These are phyloP conservation scores for Enhydra lutris DNA, from an alignment of 2,113 vertebrate species.

Conservation along the genomic window DNA sequence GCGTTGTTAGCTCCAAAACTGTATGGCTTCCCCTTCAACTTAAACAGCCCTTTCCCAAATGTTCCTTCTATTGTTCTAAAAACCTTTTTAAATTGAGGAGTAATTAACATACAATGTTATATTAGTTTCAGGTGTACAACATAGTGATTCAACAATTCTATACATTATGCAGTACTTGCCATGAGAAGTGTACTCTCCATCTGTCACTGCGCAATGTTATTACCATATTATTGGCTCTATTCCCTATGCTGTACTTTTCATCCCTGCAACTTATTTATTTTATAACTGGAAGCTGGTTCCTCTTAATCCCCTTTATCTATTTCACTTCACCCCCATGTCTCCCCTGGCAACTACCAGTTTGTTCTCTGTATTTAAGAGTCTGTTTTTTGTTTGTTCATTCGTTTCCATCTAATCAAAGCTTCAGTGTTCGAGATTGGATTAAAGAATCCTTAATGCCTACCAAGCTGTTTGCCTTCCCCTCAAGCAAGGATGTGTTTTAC, in stretches of 20 bases:
- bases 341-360: neutral
- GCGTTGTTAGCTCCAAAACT: neutral
- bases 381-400: neutral
- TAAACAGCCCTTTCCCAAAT: neutral
- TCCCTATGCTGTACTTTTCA: neutral
- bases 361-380: neutral
- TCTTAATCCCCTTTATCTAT: neutral
- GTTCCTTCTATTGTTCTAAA: neutral
- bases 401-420: neutral
- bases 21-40: neutral
- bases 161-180: neutral
- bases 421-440: neutral
- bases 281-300: neutral
- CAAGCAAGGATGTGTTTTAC: neutral
- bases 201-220: neutral
- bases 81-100: neutral
- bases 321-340: neutral
- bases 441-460: neutral
- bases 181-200: neutral
- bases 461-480: neutral
- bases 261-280: neutral
- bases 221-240: neutral
- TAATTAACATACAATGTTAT: neutral
- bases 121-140: neutral
- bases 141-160: neutral